These are phyloP conservation scores for Poliocrania exsul DNA, from an alignment of 2,797 vertebrate genomes.

Conservation along the genomic window DNA sequence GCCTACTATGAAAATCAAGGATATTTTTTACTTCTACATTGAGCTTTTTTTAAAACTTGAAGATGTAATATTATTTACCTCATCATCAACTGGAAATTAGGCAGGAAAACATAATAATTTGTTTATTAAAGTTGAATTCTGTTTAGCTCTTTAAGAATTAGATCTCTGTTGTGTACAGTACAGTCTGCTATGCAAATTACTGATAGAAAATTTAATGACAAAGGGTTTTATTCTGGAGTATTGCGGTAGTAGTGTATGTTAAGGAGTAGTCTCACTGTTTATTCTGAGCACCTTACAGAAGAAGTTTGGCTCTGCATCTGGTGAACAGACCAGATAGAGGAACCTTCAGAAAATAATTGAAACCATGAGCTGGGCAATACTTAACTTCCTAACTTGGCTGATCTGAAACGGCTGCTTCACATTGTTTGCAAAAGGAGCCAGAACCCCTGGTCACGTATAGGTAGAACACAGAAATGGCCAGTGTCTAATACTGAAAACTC, in stretches of 20 bases:
- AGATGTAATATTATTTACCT: background rate
- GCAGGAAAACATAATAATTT: background rate
- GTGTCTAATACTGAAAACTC: background rate
- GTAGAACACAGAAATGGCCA: background rate
- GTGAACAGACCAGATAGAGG: background rate
- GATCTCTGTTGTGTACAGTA: background rate
- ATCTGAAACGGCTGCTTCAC: background rate
- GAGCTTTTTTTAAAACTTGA: background rate
- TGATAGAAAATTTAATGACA: background rate
- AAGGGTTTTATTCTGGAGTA: background rate
- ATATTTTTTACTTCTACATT: background rate
- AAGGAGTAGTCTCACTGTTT: background rate
- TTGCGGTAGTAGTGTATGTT: background rate
- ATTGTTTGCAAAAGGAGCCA: background rate
- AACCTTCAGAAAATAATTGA: background rate
- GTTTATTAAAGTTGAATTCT: background rate
- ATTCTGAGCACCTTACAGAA: background rate
- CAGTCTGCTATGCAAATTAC: background rate
- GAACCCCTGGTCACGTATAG: accelerated
- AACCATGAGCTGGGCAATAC: background rate
- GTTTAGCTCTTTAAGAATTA: background rate
- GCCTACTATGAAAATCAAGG: background rate
- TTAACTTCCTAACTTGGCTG: background rate
- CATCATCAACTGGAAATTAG: background rate
- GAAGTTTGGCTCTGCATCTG: background rate